Conservation (phyloP, 2,888 invertebrate genomes). For the Cheilosia impressa region DNA sequence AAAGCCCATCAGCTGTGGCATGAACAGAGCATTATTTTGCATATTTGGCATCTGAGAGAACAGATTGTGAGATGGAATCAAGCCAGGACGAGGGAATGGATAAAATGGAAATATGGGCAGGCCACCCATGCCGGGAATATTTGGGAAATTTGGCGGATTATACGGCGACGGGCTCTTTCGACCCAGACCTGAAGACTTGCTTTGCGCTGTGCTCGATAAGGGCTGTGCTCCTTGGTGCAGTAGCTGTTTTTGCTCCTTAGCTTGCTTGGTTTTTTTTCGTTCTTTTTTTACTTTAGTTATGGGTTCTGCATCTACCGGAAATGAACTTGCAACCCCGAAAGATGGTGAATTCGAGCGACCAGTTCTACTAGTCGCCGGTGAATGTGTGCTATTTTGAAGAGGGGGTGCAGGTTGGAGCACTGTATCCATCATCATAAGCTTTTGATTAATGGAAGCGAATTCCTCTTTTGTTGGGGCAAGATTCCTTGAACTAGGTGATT, state of each 20-base stretch:
- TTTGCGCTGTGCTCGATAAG: not conserved
- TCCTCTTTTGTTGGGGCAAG: slow-evolving; percentile 77
- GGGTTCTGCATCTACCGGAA: slow-evolving; percentile 28
- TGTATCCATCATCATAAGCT: slow-evolving; percentile 83
- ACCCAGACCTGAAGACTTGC: not conserved
- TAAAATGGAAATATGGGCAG: slow-evolving; percentile 80
- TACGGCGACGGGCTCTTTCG: slow-evolving; percentile 70
- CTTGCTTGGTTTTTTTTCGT: slow-evolving; percentile 45
- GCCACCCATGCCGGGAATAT: slow-evolving; percentile 80
- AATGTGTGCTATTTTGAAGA: slow-evolving; percentile 69
- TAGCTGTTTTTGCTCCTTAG: slow-evolving; percentile 39
- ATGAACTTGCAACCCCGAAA: slow-evolving; percentile 10
- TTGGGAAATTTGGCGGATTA: slow-evolving; percentile 81
- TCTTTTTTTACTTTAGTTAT: slow-evolving; percentile 36
- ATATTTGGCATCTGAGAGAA: slow-evolving; percentile 82
- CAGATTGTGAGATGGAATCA: slow-evolving; percentile 85
- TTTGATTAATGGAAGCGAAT: slow-evolving; percentile 81
- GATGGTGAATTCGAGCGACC: slow-evolving; percentile 28
- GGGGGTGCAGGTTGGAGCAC: slow-evolving; percentile 78
- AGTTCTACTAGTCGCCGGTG: slow-evolving; percentile 4
- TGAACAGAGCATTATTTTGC: slow-evolving; percentile 70
- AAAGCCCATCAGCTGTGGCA: slow-evolving; percentile 74
- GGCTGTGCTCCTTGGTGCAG: slow-evolving; percentile 33
- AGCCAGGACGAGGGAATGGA: slow-evolving; percentile 84
- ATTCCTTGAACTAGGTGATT: slow-evolving; percentile 40